Conservation (phyloP, 30 jellyfish, hydroid and myxozoan genomes). For the Mastigias papua region DNA sequence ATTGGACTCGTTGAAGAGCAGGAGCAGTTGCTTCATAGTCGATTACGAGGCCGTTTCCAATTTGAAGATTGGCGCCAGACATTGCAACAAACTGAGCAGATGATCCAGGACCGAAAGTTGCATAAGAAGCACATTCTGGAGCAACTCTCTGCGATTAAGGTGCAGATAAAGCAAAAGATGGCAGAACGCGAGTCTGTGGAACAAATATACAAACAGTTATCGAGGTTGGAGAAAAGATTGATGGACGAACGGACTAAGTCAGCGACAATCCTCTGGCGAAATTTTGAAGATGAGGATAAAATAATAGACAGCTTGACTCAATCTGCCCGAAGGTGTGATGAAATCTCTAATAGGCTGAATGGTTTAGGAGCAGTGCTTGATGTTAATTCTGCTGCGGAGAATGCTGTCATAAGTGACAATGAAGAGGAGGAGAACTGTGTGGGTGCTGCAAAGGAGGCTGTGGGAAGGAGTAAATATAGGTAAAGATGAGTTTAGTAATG, state of each 20-base stretch:
- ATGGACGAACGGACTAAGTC: conserved; percentile 44
- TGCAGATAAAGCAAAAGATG: conserved; percentile 52
- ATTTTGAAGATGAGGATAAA: conserved; percentile 56
- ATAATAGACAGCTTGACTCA: conserved; percentile 68
- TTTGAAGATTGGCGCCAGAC: conserved; percentile 24
- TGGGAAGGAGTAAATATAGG: not conserved
- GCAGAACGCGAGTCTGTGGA: conserved; percentile 74
- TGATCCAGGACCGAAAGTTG: conserved; percentile 77
- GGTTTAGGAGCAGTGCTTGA: conserved; percentile 6
- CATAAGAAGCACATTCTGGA: conserved; percentile 69
- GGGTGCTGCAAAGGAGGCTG: not conserved
- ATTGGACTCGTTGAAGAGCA: conserved; percentile 91
- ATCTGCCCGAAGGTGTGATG: conserved; percentile 73
- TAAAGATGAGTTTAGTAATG: no score
- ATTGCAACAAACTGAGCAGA: conserved; percentile 45
- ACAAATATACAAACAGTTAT: conserved; percentile 75
- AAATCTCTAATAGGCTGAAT: conserved; percentile 29
- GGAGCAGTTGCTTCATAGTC: conserved; percentile 69
- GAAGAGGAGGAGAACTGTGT: not conserved
- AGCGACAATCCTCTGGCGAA: conserved; percentile 56
- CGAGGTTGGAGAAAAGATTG: conserved; percentile 68
- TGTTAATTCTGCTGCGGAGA: not conserved
- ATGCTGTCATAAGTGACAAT: not conserved
- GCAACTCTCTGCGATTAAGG: conserved; percentile 64
- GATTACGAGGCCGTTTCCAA: conserved; percentile 24